Evolutionary conservation across 2,888 invertebrate genomes (phyloP).

Genomic region (Lutraria lutraria): DNA sequence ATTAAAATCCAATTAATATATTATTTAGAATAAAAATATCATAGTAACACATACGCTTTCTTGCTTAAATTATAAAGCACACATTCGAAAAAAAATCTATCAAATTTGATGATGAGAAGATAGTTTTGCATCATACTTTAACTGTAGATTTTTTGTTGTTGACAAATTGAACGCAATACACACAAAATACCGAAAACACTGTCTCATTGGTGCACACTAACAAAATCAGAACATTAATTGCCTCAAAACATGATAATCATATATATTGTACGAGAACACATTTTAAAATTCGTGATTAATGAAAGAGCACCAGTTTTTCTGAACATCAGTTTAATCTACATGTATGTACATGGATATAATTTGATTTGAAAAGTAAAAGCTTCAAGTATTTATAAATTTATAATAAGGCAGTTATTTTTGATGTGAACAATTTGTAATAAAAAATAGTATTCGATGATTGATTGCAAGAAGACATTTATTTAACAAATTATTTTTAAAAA

Average conservation of each 20-base stretch:
- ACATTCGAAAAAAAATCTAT: neutral
- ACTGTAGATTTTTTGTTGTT: neutral
- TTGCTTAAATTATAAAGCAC: neutral
- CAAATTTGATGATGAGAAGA: neutral
- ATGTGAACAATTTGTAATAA: neutral
- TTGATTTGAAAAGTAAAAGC: neutral
- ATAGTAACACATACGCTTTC: neutral
- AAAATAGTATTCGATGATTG: neutral
- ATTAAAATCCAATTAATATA: slow-evolving; percentile 3
- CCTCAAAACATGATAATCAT: slow-evolving; percentile 13
- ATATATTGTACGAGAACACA: neutral
- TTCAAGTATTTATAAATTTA: neutral
- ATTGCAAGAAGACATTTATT: neutral
- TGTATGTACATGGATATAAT: neutral
- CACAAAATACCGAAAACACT: neutral
- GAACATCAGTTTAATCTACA: neutral
- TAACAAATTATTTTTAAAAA: neutral
- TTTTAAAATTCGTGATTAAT: neutral
- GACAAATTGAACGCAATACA: neutral
- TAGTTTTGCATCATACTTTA: neutral
- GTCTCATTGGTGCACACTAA: neutral
- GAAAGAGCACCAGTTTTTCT: neutral
- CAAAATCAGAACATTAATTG: neutral
- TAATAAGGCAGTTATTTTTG: neutral
- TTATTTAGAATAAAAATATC: neutral